Evolutionary conservation across 2,113 vertebrate species (phyloP).

Genomic region (Tyto alba): DNA sequence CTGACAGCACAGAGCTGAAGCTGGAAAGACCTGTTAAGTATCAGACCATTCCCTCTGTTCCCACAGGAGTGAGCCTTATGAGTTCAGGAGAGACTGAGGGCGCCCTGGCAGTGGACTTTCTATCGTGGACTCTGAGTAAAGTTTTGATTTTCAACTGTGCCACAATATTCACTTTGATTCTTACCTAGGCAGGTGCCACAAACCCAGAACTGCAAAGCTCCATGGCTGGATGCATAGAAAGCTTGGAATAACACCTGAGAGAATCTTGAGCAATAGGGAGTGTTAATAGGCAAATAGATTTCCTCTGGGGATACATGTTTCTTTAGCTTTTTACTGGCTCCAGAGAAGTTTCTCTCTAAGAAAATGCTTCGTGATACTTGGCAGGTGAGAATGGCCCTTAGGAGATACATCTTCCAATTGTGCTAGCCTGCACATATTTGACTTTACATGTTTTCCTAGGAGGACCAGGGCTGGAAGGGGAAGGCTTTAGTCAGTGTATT

Average conservation of each 20-base stretch:
- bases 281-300: not conserved
- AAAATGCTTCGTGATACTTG: not conserved
- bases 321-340: not conserved
- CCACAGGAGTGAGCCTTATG: not conserved
- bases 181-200: not conserved
- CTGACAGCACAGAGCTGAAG: not conserved
- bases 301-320: not conserved
- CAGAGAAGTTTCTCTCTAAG: not conserved
- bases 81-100: not conserved
- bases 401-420: not conserved
- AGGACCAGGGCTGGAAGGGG: not conserved
- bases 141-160: not conserved
- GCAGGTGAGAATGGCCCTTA: not conserved
- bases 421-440: not conserved
- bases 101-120: not conserved
- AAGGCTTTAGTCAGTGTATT: not conserved
- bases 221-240: not conserved
- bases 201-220: not conserved
- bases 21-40: not conserved
- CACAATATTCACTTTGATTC: not conserved
- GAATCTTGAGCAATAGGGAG: not conserved
- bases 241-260: not conserved
- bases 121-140: not conserved
- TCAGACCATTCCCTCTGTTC: not conserved
- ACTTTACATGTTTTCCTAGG: not conserved